Evolutionary conservation across 2,797 vertebrate genomes (phyloP), one percentile per base, ranked within the genome.

Genomic region (Labroides dimidiatus): DNA sequence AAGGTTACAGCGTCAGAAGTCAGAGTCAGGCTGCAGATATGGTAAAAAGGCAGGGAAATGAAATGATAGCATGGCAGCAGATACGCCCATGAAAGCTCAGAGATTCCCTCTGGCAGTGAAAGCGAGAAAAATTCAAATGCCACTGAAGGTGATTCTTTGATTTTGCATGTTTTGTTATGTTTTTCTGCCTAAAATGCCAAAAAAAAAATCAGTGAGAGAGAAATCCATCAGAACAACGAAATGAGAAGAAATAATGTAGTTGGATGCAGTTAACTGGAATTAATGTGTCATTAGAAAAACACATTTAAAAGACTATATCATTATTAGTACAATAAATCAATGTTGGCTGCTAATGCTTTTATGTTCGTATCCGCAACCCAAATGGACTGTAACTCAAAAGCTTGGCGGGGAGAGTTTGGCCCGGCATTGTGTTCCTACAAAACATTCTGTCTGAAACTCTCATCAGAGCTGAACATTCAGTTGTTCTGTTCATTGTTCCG

Each of bases 1-100:
- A 69, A 67, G 56, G 69, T 73, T 69, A 71, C 49, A 33, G 37
- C 66, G 43, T 65, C 24, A 49, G 60, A 58, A 72, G 55, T 71
- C 19, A 55, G 44, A 33, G 43, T 42, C 62, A 9, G 11, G 51
- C 57, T 69, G 50, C 17, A 30, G 30, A 60, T 50, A 23, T 21
- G 16, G 61, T 16, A 37, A 44, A 0, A n/a, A 33, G 30, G 30
- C 30, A 33, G 4, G 24, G 9, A 19, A 13, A 11, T 44, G 11
- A 51, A 43, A 24, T 52, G 3, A 48, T 39, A 14, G n/a, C 4
- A 65, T 23, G 14, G 20, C 21, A 69, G 19, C 39, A 6, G 71
- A 57, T 1, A 2, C 4, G 8, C 4, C 33, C 8, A 52, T 57
- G 27, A 56, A 47, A 47, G 39, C 19, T 43, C 14, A 42, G 1